Evolutionary conservation across 2,113 vertebrate genomes (phyloP).

Genomic region (Oplegnathus fasciatus): DNA sequence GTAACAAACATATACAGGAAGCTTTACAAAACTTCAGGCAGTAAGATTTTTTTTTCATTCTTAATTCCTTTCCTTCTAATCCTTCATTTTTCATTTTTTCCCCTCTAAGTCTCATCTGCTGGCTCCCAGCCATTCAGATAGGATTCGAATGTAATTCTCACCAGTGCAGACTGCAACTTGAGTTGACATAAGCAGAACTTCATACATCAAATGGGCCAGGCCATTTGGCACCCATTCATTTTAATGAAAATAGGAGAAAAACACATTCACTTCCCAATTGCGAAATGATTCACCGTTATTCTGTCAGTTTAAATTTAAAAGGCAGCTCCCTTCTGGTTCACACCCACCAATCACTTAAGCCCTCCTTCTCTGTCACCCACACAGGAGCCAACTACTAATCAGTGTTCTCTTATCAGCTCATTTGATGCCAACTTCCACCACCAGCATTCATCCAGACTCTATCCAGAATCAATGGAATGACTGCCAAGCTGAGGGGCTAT

Average conservation of each 20-base stretch:
- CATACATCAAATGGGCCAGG: not conserved
- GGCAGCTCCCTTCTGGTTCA: not conserved
- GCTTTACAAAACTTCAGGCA: not conserved
- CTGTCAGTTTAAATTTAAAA: not conserved
- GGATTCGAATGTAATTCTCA: not conserved
- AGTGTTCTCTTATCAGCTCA: slow-evolving; percentile 10
- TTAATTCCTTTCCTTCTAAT: not conserved
- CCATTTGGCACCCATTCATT: not conserved
- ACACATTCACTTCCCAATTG: not conserved
- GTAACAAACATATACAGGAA: not conserved
- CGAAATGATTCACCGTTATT: not conserved
- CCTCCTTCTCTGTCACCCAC: not conserved
- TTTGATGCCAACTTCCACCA: slow-evolving; percentile 7
- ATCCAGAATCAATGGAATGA: slow-evolving; percentile 19
- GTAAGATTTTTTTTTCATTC: not conserved
- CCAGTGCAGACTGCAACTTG: not conserved
- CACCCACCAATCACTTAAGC: not conserved
- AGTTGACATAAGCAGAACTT: not conserved
- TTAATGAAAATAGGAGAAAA: not conserved
- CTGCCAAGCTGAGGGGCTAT: slow-evolving; percentile 4
- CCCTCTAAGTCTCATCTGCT: not conserved
- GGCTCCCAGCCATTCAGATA: not conserved
- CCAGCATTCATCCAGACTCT: slow-evolving; percentile 10
- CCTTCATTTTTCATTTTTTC: not conserved
- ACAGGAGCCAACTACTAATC: slow-evolving; percentile 12